Conservation (phyloP, 2,888 invertebrate genomes). For the Idaea aversata region DNA sequence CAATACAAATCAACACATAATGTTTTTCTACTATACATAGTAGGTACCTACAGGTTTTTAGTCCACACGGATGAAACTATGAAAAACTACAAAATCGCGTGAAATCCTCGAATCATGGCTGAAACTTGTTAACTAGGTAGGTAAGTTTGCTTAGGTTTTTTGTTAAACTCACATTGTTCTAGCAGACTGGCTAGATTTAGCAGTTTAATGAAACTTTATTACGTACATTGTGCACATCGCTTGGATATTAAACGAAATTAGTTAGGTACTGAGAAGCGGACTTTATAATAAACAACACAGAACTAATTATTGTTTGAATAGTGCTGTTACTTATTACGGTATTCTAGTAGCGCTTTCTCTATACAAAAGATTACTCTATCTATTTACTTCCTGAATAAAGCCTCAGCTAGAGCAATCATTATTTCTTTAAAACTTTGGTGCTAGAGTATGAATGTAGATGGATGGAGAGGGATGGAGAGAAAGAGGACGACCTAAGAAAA, state of each 20-base stretch:
- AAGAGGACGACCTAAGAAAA: no score
- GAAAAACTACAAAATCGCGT: constrained; percentile 28
- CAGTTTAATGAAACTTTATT: constrained; percentile 10
- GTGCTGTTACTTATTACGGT: not conserved
- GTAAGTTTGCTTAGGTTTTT: constrained; percentile 31
- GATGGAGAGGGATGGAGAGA: no score
- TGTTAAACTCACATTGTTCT: constrained; percentile 35
- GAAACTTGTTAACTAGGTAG: constrained; percentile 39
- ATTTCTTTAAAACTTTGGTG: no score
- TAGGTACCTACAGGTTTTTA: no score
- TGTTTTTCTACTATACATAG: no score
- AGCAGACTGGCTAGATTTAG: constrained; percentile 32
- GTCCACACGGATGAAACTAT: not conserved
- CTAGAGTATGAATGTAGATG: no score
- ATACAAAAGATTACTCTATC: no score
- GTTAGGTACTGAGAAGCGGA: not conserved
- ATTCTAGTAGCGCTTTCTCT: no score
- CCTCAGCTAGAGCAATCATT: no score
- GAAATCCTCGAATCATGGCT: constrained; percentile 33
- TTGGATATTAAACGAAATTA: not conserved
- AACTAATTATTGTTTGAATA: not conserved
- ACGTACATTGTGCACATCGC: constrained; percentile 10
- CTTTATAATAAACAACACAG: not conserved
- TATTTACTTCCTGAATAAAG: no score
- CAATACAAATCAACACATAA: no score